Evolutionary conservation across 2,113 vertebrate species (phyloP).

Genomic region (Hyla sarda): DNA sequence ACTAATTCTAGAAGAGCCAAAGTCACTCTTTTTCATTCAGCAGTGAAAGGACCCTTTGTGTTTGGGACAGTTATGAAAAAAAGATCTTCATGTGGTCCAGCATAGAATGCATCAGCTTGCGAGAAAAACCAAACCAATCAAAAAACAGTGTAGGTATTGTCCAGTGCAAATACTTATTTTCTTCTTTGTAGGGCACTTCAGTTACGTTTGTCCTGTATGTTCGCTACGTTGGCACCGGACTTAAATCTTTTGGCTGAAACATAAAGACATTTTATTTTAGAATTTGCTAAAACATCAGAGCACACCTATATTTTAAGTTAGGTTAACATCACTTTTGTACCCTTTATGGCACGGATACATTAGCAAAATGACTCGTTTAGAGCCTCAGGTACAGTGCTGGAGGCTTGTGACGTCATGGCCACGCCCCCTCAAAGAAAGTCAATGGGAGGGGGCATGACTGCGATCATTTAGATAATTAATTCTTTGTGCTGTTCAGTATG

Average conservation of each 20-base stretch:
- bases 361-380: too few relatives aligned
- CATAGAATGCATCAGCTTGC: neutral
- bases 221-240: constrained; percentile 84
- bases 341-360: too few relatives aligned
- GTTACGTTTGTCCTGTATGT: constrained; percentile 91
- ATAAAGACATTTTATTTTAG: constrained; percentile 57
- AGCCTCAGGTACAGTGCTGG: too few relatives aligned
- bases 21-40: constrained; percentile 7
- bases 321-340: too few relatives aligned
- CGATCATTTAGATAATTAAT: too few relatives aligned
- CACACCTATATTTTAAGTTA: too few relatives aligned
- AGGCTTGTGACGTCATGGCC: too few relatives aligned
- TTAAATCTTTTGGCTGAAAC: constrained; percentile 89
- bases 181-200: constrained; percentile 73
- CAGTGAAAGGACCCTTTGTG: neutral
- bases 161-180: constrained; percentile 32
- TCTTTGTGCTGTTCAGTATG: too few relatives aligned
- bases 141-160: neutral
- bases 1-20: neutral
- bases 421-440: too few relatives aligned
- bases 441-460: too few relatives aligned
- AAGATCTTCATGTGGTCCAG: neutral
- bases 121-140: too few relatives aligned
- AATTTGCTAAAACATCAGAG: neutral
- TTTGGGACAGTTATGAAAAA: neutral